Evolutionary conservation across 2,113 vertebrate species (phyloP).

Genomic region (Pseudorectes ferrugineus): DNA sequence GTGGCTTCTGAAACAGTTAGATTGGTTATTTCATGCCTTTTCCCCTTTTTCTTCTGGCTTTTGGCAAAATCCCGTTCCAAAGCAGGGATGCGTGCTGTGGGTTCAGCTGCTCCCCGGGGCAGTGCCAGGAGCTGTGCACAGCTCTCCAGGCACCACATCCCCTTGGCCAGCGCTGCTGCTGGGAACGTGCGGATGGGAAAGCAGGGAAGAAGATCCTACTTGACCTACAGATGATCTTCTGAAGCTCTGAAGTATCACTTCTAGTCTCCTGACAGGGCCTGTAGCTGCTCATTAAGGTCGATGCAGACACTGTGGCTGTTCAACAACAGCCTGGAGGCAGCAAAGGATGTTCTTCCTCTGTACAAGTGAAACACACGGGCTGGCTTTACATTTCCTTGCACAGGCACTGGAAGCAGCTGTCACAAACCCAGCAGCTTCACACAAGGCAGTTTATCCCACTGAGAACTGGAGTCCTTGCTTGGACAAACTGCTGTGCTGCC

Average conservation of each 20-base stretch:
- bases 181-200: neutral
- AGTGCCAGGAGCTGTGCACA: neutral
- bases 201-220: neutral
- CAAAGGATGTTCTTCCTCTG: neutral
- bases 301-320: neutral
- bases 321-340: neutral
- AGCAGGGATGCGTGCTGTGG: neutral
- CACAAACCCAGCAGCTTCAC: neutral
- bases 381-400: neutral
- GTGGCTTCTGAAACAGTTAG: neutral
- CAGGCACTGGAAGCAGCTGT: neutral
- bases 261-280: neutral
- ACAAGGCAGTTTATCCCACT: neutral
- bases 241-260: neutral
- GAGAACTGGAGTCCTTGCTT: neutral
- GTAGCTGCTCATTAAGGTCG: neutral
- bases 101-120: neutral
- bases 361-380: neutral
- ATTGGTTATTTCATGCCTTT: neutral
- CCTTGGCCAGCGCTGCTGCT: rapidly evolving
- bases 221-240: neutral
- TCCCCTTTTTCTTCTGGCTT: neutral
- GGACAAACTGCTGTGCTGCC: neutral
- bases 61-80: neutral
- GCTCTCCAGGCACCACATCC: neutral